phyloP scores from a whole-genome alignment of 2,888 invertebrate species.

The Eupithecia subumbrata region DNA sequence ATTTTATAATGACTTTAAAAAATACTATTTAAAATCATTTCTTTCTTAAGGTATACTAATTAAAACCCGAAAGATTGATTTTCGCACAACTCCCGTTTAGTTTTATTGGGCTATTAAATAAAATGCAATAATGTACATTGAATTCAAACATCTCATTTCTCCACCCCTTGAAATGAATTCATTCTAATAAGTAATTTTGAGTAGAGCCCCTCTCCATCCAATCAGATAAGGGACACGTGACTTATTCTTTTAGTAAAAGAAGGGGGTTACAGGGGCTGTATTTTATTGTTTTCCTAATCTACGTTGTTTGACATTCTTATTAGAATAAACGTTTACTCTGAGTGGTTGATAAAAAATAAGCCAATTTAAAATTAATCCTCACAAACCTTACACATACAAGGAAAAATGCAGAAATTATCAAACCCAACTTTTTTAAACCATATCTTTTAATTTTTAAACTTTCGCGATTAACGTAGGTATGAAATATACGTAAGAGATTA shows the following conservation, averaged over 20 bases:
- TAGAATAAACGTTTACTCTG: neutral
- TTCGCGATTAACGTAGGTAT: neutral
- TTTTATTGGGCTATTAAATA: neutral
- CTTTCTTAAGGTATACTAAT: too few species aligned
- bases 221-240: constrained; percentile 32
- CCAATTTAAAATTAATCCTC: neutral
- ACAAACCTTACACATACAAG: neutral
- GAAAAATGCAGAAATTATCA: neutral
- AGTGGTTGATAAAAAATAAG: constrained; percentile 1
- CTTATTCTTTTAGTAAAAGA: constrained; percentile 2
- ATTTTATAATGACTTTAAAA: too few species aligned
- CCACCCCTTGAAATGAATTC: constrained; percentile 14
- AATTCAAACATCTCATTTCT: neutral
- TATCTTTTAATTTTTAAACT: neutral
- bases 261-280: neutral
- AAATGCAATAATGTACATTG: neutral
- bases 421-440: neutral
- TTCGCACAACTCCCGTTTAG: too few species aligned
- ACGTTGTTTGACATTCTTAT: constrained; percentile 1
- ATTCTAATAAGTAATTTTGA: constrained; percentile 18
- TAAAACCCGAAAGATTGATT: too few species aligned
- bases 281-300: constrained; percentile 47
- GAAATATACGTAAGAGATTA: neutral
- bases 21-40: too few species aligned
- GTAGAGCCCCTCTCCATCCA: constrained; percentile 19